These are phyloP conservation scores for Chaetodon trifasciatus DNA, from an alignment of 2,797 vertebrate species.

Conservation along the genomic window DNA sequence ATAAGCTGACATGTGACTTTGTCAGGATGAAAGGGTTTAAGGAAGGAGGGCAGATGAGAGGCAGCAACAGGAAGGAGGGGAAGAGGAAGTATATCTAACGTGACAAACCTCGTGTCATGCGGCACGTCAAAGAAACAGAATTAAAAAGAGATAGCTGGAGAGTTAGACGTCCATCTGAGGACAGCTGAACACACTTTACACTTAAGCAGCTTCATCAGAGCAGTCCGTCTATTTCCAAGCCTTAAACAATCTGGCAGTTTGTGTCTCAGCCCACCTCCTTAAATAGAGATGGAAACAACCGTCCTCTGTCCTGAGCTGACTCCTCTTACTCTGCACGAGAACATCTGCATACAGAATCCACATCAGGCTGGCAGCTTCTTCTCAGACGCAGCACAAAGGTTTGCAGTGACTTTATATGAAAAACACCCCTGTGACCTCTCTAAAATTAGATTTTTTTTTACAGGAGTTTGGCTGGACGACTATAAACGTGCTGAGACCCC, in stretches of 20 bases:
- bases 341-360: constrained; percentile 24
- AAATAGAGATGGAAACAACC: constrained; percentile 70
- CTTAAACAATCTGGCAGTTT: constrained; percentile 51
- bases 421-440: constrained; percentile 17
- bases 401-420: constrained; percentile 18
- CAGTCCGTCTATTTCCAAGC: constrained; percentile 13
- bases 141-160: neutral
- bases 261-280: constrained; percentile 59
- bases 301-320: constrained; percentile 46
- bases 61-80: constrained; percentile 6
- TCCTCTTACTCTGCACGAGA: constrained; percentile 4
- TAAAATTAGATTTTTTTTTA: constrained; percentile 17
- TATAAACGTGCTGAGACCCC: constrained; percentile 11
- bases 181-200: constrained; percentile 32
- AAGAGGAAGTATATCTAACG: constrained; percentile 1
- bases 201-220: constrained; percentile 23
- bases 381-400: neutral
- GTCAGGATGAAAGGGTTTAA: constrained; percentile 32
- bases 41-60: constrained; percentile 8
- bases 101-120: constrained; percentile 7
- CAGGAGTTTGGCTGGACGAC: neutral
- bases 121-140: constrained; percentile 23
- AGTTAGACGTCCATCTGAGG: constrained; percentile 6
- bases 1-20: neutral
- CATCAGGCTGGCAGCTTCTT: constrained; percentile 11